Evolutionary conservation across 2,113 vertebrate genomes (phyloP).

Genomic region (Corydoras sp.): DNA sequence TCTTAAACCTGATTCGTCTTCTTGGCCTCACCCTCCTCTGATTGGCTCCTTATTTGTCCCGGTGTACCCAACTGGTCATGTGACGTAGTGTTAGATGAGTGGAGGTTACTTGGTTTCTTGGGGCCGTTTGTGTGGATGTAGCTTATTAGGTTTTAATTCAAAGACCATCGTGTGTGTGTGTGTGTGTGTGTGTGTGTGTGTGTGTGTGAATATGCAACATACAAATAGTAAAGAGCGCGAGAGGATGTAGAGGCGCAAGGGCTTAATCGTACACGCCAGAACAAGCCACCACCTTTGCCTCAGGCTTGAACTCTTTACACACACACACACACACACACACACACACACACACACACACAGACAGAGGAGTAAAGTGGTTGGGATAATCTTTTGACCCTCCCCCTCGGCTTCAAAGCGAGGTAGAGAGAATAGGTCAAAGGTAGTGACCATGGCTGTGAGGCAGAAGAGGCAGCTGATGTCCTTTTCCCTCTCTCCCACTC

Average conservation of each 20-base stretch:
- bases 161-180: not conserved
- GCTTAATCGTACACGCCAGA: constrained; percentile 53
- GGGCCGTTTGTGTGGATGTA: no score
- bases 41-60: no score
- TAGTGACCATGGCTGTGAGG: constrained; percentile 49
- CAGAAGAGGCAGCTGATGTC: constrained; percentile 39
- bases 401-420: constrained; percentile 1
- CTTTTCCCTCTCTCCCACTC: constrained; percentile 4
- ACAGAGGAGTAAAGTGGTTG: not conserved
- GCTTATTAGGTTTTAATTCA: not conserved
- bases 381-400: not conserved
- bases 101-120: no score
- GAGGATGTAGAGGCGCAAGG: constrained; percentile 36
- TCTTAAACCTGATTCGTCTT: no score
- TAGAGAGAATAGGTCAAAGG: constrained; percentile 55
- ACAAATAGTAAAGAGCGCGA: constrained; percentile 17
- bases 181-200: constrained; percentile 15
- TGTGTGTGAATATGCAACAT: constrained; percentile 22
- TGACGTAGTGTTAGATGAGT: no score
- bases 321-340: constrained; percentile 29
- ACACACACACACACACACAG: constrained; percentile 20
- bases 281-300: constrained; percentile 52
- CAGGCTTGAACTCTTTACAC: constrained; percentile 26
- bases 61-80: no score
- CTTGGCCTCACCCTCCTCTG: no score